These are phyloP conservation scores for Sanderia malayensis DNA, from an alignment of 30 jellyfish, hydroid and myxozoan genomes.

Conservation along the genomic window DNA sequence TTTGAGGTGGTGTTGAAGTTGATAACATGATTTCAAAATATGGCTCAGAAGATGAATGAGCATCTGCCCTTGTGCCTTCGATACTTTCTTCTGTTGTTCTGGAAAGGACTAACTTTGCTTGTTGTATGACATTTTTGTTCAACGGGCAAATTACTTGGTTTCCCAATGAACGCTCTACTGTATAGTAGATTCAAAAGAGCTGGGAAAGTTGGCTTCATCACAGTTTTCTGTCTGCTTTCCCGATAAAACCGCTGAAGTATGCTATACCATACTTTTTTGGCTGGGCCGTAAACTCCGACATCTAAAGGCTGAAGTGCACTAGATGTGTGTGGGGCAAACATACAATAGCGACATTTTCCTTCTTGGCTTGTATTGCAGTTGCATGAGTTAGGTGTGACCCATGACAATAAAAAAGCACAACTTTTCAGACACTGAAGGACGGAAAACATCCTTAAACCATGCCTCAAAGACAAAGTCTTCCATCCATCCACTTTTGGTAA, in stretches of 20 bases:
- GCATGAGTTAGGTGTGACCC: conserved; percentile 38
- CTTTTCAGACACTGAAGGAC: conserved; percentile 2
- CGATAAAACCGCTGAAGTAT: conserved; percentile 20
- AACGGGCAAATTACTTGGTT: conserved; percentile 23
- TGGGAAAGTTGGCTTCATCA: conserved; percentile 30
- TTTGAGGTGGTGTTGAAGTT: conserved; percentile 5
- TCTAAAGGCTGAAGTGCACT: conserved; percentile 48
- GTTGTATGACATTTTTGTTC: conserved; percentile 24
- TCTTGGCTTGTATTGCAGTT: conserved; percentile 26
- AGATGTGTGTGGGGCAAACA: conserved; percentile 42
- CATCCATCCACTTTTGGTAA: conserved; percentile 37
- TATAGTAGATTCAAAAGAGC: conserved; percentile 16
- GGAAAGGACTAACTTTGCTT: conserved; percentile 11
- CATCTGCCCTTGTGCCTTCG: background rate
- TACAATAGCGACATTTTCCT: conserved; percentile 33
- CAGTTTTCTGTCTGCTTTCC: conserved; percentile 39
- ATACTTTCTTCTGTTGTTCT: background rate
- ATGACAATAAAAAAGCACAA: conserved; percentile 33
- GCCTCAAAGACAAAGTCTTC: conserved; percentile 36
- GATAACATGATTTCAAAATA: conserved; percentile 4
- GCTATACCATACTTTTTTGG: conserved; percentile 32
- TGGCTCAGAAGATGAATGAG: conserved; percentile 29
- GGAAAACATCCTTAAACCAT: conserved; percentile 27
- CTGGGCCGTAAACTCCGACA: conserved; percentile 37
- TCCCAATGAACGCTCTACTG: conserved; percentile 11